Evolutionary conservation across 2,797 vertebrate genomes (phyloP).

Genomic region (Macroramphosus scolopax): DNA sequence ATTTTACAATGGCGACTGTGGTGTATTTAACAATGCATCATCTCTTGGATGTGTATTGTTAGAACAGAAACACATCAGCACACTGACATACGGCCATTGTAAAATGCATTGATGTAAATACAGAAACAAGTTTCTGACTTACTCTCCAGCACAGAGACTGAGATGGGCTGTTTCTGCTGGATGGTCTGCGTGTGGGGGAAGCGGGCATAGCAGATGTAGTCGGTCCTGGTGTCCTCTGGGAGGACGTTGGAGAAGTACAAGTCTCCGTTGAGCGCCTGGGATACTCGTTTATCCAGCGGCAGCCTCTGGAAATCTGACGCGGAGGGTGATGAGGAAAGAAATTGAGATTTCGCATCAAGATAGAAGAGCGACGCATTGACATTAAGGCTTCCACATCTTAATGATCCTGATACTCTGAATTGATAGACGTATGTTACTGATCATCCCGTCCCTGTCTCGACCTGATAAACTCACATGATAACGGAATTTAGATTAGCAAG

Average conservation of each 20-base stretch:
- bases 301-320: constrained; percentile 89
- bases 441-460: no score
- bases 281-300: constrained; percentile 87
- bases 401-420: no score
- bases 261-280: constrained; percentile 93
- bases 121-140: no score
- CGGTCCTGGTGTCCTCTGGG: constrained; percentile 85
- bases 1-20: constrained; percentile 7
- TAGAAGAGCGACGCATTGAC: no score
- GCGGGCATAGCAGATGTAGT: constrained; percentile 98
- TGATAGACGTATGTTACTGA: no score
- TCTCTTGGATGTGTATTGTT: constrained; percentile 1
- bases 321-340: not conserved
- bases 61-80: no score
- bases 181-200: constrained; percentile 98
- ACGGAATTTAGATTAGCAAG: no score
- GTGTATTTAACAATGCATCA: constrained; percentile 1
- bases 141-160: constrained; percentile 90
- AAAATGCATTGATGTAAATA: no score
- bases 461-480: no score
- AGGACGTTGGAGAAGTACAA: constrained; percentile 95
- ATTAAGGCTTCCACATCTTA: no score
- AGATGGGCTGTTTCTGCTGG: constrained; percentile 98
- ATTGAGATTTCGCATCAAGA: no score
- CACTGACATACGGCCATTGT: not conserved